Evolutionary conservation across 2,888 invertebrate genomes (phyloP).

Genomic region (Watsonalla cultraria): DNA sequence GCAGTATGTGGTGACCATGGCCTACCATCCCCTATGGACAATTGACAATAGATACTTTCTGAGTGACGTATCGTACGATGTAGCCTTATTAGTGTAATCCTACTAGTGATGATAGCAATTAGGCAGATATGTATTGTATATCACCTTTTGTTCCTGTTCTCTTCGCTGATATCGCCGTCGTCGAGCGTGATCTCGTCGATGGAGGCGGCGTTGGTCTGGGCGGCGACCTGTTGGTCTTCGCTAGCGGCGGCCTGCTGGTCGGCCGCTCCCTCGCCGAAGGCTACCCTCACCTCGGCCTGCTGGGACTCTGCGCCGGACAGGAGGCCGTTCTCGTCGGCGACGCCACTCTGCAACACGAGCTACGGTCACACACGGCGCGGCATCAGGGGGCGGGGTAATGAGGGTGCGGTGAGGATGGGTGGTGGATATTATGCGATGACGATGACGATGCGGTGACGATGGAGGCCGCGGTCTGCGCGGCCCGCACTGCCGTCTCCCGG

Average conservation of each 20-base stretch:
- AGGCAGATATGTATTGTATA: neutral
- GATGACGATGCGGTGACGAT: conserved; percentile 19
- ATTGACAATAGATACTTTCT: too few relatives aligned
- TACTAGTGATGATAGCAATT: too few relatives aligned
- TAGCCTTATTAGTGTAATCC: too few relatives aligned
- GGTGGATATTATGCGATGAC: conserved; percentile 40
- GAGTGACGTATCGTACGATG: too few relatives aligned
- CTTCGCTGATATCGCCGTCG: conserved; percentile 84
- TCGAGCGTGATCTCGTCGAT: conserved; percentile 85
- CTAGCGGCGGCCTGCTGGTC: conserved; percentile 31
- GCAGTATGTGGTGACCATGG: too few relatives aligned
- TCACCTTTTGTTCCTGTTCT: conserved; percentile 89
- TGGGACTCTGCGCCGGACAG: conserved; percentile 79
- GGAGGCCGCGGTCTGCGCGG: conserved; percentile 47
- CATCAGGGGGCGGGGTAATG: conserved; percentile 1
- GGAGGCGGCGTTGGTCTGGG: conserved; percentile 80
- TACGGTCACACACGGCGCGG: conserved; percentile 5
- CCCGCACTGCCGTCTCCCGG: conserved; percentile 64
- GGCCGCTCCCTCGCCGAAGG: conserved; percentile 57
- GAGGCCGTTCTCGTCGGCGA: conserved; percentile 69
- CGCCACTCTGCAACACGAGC: conserved; percentile 49
- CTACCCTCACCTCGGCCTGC: conserved; percentile 77
- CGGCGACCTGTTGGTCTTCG: conserved; percentile 72
- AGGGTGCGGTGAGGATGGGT: conserved; percentile 15
- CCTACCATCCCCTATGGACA: too few relatives aligned